Evolutionary conservation across 2,113 vertebrate genomes (phyloP).

Genomic region (Chlorocebus sabaeus): DNA sequence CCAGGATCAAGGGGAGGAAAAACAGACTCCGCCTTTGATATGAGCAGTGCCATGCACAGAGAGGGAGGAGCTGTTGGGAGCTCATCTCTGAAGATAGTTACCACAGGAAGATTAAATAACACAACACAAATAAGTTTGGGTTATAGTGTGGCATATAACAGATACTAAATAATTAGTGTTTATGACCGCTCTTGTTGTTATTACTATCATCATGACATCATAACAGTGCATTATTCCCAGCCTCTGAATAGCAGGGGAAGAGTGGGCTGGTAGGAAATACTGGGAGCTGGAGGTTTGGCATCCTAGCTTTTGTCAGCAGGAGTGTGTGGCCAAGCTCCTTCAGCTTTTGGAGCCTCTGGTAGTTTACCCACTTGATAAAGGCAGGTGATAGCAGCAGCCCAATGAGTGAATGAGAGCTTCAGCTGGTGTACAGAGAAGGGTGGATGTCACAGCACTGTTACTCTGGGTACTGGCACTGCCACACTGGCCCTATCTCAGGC

Average conservation of each 20-base stretch:
- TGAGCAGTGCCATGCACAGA: neutral
- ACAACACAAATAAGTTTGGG: neutral
- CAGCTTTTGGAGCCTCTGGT: neutral
- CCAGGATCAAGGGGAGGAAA: neutral
- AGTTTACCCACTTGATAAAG: neutral
- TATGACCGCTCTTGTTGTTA: neutral
- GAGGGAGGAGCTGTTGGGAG: neutral
- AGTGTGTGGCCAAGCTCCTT: neutral
- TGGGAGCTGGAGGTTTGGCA: neutral
- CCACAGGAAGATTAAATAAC: neutral
- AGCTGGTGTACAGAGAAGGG: neutral
- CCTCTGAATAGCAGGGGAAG: neutral
- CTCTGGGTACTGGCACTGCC: neutral
- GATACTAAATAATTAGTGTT: neutral
- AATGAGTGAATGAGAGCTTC: neutral
- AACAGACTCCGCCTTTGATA: neutral
- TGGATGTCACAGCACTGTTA: neutral
- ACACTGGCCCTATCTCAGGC: neutral
- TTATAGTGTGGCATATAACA: neutral
- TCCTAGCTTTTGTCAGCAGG: neutral
- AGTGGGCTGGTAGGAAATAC: neutral
- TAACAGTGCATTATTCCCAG: neutral
- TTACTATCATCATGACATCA: neutral
- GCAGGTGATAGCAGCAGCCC: neutral
- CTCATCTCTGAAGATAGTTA: neutral